Percentiles rank a stretch among this genome's conserved stretches.
phyloP scores from a whole-genome alignment of 1,140 invertebrate genomes.

The Heliconius eleuchia region DNA sequence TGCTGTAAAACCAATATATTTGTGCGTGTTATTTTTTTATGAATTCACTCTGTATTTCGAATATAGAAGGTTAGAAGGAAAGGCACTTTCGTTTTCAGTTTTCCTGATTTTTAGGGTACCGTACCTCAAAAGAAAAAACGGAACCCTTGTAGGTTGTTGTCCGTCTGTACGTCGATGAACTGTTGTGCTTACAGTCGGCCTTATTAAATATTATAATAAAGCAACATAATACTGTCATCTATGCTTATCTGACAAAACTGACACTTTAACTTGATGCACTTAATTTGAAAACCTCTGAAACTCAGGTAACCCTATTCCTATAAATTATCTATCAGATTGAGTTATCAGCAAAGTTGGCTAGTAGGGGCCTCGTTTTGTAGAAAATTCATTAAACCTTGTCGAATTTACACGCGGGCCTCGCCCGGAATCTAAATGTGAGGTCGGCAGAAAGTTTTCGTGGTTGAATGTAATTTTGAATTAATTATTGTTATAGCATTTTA shows the following conservation, averaged over 20 bases:
- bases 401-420: slow-evolving; percentile 25
- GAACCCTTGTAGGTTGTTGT: no score
- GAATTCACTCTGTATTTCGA: no score
- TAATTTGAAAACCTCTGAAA: slow-evolving; percentile 19
- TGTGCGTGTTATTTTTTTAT: no score
- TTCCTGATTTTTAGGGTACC: no score
- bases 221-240: background rate
- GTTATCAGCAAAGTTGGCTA: slow-evolving; percentile 33
- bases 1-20: no score
- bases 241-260: no score
- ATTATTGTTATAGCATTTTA: slow-evolving; percentile 6
- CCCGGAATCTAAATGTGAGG: slow-evolving; percentile 27
- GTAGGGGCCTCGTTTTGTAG: slow-evolving; percentile 17
- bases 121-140: no score
- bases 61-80: no score
- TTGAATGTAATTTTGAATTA: slow-evolving; percentile 12
- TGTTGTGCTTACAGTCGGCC: no score
- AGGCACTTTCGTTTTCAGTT: no score
- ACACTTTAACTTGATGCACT: slow-evolving; percentile 16
- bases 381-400: slow-evolving; percentile 32
- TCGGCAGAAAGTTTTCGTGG: slow-evolving; percentile 24
- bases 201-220: background rate
- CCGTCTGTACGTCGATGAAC: no score
- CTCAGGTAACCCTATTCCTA: slow-evolving; percentile 26
- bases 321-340: slow-evolving; percentile 34